These are phyloP conservation scores for Drosophila mercatorum DNA, from an alignment of 2,888 invertebrate species.

Conservation along the genomic window DNA sequence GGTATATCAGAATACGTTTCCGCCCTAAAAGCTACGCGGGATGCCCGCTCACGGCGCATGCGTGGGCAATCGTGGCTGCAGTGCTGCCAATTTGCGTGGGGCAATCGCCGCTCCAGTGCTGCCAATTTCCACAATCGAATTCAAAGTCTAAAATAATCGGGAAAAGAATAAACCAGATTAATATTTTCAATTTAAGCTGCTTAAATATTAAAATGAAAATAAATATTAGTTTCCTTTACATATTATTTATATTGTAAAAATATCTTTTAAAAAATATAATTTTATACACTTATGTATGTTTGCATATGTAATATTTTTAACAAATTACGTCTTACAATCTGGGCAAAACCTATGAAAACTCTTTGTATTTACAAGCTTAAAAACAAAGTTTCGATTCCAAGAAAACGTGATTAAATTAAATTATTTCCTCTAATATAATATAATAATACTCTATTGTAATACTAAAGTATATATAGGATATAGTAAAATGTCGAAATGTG, in stretches of 20 bases:
- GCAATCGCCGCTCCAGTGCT: neutral
- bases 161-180: no score
- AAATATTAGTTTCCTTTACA: no score
- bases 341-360: neutral
- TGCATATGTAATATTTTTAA: neutral
- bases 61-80: constrained; percentile 27
- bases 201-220: no score
- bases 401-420: no score
- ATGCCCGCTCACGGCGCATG: constrained; percentile 53
- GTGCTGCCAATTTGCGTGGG: constrained; percentile 26
- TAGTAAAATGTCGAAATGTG: no score
- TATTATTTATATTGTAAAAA: neutral
- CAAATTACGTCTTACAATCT: neutral
- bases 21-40: constrained; percentile 79
- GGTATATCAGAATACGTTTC: constrained; percentile 84
- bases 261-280: neutral
- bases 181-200: no score
- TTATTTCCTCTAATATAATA: neutral
- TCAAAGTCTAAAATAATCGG: neutral
- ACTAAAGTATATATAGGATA: no score
- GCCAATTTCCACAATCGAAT: neutral
- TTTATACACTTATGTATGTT: neutral
- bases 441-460: neutral
- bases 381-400: no score
- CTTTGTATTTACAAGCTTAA: no score